Base-by-base conservation (phyloP, 2,888 invertebrate genomes). In the Brachypalpus laphriformis region DNA sequence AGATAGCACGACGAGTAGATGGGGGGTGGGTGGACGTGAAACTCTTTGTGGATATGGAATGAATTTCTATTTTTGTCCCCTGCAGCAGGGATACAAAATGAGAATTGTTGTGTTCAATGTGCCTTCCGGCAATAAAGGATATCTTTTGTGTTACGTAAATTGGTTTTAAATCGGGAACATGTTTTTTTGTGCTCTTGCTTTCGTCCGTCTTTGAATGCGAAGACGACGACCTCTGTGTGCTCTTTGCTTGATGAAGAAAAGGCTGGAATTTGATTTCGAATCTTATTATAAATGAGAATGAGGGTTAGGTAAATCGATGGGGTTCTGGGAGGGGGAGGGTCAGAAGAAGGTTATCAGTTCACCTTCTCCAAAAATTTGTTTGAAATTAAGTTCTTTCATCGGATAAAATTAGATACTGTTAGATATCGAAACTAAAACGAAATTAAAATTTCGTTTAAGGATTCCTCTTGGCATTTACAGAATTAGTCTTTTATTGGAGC, bases 71-170 rank as follows among this genome's bases (percentile, higher is more conserved):
- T 83, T 80, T 74, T 70, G 80, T 80, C 49, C 74, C 83, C 70
- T 75, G 63, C 70, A 70, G 74, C 80, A 74, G 20, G 68, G 56
- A 80, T 80, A 80, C 74, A 74, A 83, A 80, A 80, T 68, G 74
- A 63, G 83, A 75, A 75, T 80, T 83, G 74, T 83, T 74, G 51
- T 80, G 80, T 70, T 80, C 80, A 80, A 80, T 80, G 80, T 83
- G 74, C 74, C 80, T 83, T 70, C 74, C 80, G 70, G 83, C 80
- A 80, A 83, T 83, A 83, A 83, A 80, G 83, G 83, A 83, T 80
- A 80, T 83, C 74, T 80, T 83, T 83, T 83, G 72, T 83, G 80
- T 83, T 74, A 80, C 80, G 70, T 80, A 83, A 83, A 83, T 83
- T 83, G 80, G 70, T 83, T 83, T 83, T 75, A 80, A 83, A 80